Evolutionary conservation across 2,797 vertebrate species (phyloP).

Genomic region (Pelodytes ibericus): DNA sequence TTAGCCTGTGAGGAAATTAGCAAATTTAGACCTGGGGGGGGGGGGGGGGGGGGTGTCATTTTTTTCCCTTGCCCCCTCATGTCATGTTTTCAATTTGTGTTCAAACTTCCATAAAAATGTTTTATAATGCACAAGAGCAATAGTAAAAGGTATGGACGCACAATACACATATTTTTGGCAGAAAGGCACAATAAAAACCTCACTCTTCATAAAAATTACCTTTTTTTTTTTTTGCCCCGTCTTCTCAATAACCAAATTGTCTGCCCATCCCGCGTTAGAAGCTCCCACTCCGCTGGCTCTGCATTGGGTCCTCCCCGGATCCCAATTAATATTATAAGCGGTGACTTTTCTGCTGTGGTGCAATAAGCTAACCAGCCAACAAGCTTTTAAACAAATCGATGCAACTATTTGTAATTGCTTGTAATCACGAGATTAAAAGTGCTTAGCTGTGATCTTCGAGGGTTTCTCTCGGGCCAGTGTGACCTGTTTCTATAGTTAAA

Average conservation of each 20-base stretch:
- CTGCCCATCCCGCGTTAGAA: conserved; percentile 69
- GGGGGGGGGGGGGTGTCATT: too few species aligned
- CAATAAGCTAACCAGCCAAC: conserved; percentile 95
- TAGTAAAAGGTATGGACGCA: too few species aligned
- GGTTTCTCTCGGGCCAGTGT: conserved; percentile 90
- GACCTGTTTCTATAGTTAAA: conserved; percentile 87
- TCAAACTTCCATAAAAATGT: too few species aligned
- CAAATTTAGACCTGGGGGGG: too few species aligned
- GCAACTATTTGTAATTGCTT: conserved; percentile 99
- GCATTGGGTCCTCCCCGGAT: conserved; percentile 79
- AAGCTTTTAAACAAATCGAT: conserved; percentile 99
- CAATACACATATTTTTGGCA: too few species aligned
- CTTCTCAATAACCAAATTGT: neutral
- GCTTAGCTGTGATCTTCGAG: conserved; percentile 92
- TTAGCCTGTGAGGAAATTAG: too few species aligned
- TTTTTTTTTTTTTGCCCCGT: neutral
- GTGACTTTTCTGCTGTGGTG: conserved; percentile 93
- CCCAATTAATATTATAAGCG: conserved; percentile 89
- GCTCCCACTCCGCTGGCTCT: conserved; percentile 81
- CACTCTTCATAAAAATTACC: too few species aligned
- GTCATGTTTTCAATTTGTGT: too few species aligned
- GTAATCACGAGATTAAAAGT: conserved; percentile 99
- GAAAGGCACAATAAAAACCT: too few species aligned
- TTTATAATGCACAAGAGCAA: too few species aligned
- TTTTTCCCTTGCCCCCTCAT: too few species aligned